These are phyloP conservation scores for Asarcornis scutulata DNA, from an alignment of 2,113 vertebrate genomes.

Conservation along the genomic window DNA sequence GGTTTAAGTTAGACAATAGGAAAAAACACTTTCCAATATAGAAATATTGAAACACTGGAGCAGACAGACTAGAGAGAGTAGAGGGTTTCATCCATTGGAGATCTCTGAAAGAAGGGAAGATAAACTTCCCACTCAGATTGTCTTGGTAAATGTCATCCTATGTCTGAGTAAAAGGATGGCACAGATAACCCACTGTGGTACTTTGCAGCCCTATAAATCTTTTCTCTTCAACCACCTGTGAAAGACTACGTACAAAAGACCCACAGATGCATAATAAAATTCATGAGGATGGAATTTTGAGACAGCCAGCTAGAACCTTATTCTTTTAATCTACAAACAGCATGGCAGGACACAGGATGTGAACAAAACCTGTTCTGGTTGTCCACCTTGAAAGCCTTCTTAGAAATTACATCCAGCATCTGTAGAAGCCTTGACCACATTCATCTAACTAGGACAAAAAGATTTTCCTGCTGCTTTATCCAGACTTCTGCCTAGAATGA, in stretches of 20 bases:
- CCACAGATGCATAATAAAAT: background rate
- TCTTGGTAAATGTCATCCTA: background rate
- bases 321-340: background rate
- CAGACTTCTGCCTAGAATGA: background rate
- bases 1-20: accelerated
- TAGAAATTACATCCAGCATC: background rate
- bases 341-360: background rate
- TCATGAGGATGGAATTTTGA: background rate
- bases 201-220: background rate
- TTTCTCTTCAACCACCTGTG: background rate
- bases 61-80: background rate
- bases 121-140: background rate
- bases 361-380: background rate
- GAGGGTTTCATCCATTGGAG: background rate
- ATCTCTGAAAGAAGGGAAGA: background rate
- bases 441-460: background rate
- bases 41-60: background rate
- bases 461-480: background rate
- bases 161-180: background rate
- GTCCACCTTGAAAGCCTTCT: background rate
- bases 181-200: background rate
- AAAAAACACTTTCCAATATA: background rate
- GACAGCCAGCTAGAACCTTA: background rate
- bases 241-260: background rate
- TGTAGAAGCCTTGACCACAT: background rate